Base-by-base conservation (phyloP, 2,113 vertebrate species). In the Phalacrocorax brasilianus region DNA sequence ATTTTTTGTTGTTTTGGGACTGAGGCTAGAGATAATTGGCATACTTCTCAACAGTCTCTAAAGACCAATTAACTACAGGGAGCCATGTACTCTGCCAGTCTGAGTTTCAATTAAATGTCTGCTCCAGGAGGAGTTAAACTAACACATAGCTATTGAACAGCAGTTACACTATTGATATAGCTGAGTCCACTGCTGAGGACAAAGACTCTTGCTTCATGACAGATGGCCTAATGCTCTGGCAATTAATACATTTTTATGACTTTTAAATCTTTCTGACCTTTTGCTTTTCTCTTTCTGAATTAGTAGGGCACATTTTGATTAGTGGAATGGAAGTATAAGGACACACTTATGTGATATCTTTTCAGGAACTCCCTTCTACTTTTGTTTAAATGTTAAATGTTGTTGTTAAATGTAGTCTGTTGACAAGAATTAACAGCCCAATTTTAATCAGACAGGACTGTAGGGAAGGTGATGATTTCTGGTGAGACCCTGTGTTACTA, bases 41-140 rank as follows among this genome's bases (percentile, higher is more conserved):
- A 88, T 92, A 82, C 79, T 76, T 96, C 65, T 63, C 76, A 97
- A 91, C 32, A 62, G 61, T 97, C 97, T 97, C 96, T 67, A 68
- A 96, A 96, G 96, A 96, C 88, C 95, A 97, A 97, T 98, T 98
- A 98, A 96, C 87, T 92, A 82, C 88, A 93, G 74, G 94, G 95
- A 97, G 96, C 93, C 75, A 71, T 94, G 92, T 80, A 96, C 85
- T 62, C 49, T 87, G 50, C 56, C 82, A 89, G 75, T 76, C 68
- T 97, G 83, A 85, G 66, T 89, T 97, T 98, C 95, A 97, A 92
- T 97, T 96, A 97, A 93, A 96, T 94, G 82, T 24, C 85, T 95
- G 42, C 67, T 95, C 90, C 94, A 96, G 87, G 55, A 88, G 70
- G 62, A 94, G 86, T 74, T 96, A 84, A 83, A 88, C 85, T 88